Base-by-base conservation (phyloP, 2,797 vertebrate genomes). In the Sylvilagus floridanus region DNA sequence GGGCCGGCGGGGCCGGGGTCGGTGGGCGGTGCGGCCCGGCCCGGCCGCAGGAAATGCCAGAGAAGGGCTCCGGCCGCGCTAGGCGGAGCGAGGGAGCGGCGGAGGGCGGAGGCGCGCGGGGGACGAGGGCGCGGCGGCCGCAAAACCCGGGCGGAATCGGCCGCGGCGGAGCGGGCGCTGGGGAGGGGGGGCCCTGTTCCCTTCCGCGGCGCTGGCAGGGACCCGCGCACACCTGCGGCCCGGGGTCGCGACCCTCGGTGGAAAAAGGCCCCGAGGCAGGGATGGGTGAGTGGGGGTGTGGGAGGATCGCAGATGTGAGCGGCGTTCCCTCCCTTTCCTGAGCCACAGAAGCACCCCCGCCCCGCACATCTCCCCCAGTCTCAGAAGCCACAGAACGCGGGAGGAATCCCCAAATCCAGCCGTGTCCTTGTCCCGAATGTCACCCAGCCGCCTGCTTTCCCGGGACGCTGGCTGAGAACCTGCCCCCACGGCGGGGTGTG, bases 41-140 rank as follows among this genome's bases (percentile, higher is more conserved):
- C 94, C 81, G 97, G 97, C 96, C 73, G 98, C 98, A 98, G 98
- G 98, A 98, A 98, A 98, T 98, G 97, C 98, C 98, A 97, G 96
- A 93, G 93, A 97, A 93, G 97, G 83, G 97, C 96, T 95, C 97
- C 97, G 95, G 76, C 91, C 96, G 86, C 96, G 88, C 76, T 11
- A 88, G 96, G 97, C 93, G 96, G 95, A 96, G 82, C 83, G 81
- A 60, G 75, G 72, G 54, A 72, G 95, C 90, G 72, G 95, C 83
- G 94, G 66, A 68, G 75, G 72, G 91, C 2, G 13, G 79, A 7
- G 47, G 94, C 3, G 69, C 79, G 57, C 69, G 68, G 60, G 42
- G 89, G 98, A 97, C 96, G 97, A 83, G 88, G 93, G 98, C 96
- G 88, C 75, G 96, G 98, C 97, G 91, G 97, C 60, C 7, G 75